Evolutionary conservation across 2,888 invertebrate species (phyloP).

Genomic region (Amphipoea lucens): DNA sequence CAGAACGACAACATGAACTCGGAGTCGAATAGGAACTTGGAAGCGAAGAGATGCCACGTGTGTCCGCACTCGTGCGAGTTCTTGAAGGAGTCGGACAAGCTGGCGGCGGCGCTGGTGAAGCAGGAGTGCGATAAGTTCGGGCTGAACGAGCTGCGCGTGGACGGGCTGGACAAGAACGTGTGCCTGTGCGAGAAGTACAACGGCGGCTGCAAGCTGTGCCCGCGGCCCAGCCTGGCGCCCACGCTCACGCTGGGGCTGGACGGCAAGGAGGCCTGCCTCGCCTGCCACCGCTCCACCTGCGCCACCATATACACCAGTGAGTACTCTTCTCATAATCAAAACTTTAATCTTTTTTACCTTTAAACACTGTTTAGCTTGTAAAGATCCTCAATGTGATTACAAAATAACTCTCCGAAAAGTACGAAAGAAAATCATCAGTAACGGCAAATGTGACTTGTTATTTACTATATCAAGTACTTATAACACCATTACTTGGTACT

Average conservation of each 20-base stretch:
- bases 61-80: conserved; percentile 83
- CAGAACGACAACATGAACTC: conserved; percentile 79
- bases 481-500: not conserved
- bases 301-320: conserved; percentile 79
- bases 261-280: conserved; percentile 78
- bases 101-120: conserved; percentile 81
- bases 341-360: not conserved
- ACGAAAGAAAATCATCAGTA: not conserved
- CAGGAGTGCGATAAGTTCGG: conserved; percentile 81
- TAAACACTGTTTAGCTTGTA: no score
- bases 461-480: conserved; percentile 2
- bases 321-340: conserved; percentile 60
- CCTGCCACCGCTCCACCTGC: conserved; percentile 78
- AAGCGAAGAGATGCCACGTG: conserved; percentile 74
- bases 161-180: conserved; percentile 80
- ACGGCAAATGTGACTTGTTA: no score
- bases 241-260: conserved; percentile 74
- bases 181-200: conserved; percentile 87
- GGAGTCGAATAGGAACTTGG: conserved; percentile 80
- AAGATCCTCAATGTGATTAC: not conserved
- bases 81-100: conserved; percentile 75
- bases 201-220: conserved; percentile 87
- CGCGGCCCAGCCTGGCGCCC: conserved; percentile 77
- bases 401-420: not conserved
- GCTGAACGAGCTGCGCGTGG: conserved; percentile 84